phyloP scores from a whole-genome alignment of 2,888 invertebrate species.

The Diaperis boleti region DNA sequence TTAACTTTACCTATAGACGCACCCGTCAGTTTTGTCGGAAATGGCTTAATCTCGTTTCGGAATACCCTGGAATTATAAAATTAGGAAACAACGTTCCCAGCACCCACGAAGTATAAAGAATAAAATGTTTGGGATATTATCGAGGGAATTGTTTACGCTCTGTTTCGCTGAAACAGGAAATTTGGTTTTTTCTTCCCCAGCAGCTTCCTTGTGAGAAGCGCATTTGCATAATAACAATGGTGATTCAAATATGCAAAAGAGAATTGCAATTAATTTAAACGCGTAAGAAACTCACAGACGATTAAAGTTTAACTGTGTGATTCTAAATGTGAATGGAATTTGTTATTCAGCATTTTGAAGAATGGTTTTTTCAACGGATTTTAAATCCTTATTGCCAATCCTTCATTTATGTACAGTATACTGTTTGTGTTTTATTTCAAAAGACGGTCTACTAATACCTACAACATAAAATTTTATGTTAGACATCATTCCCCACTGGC shows the following conservation, averaged over 20 bases:
- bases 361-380: no score
- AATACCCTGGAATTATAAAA: no score
- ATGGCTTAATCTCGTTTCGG: no score
- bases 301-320: constrained; percentile 1
- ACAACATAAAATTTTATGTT: background rate
- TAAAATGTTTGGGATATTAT: constrained; percentile 5
- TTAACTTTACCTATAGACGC: constrained; percentile 29
- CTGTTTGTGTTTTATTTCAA: no score
- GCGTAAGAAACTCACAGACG: constrained; percentile 5
- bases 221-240: constrained; percentile 32
- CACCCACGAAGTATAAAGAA: background rate
- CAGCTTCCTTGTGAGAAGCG: constrained; percentile 36
- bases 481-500: background rate
- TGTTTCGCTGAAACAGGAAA: constrained; percentile 41
- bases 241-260: constrained; percentile 9
- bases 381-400: no score
- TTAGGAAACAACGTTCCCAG: background rate
- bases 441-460: no score
- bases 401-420: no score
- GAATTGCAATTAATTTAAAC: constrained; percentile 37
- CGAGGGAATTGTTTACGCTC: constrained; percentile 37
- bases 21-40: constrained; percentile 4
- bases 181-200: constrained; percentile 30
- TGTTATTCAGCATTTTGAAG: no score
- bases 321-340: no score